Evolutionary conservation across 2,113 vertebrate species (phyloP).

Genomic region (Macquaria australasica): DNA sequence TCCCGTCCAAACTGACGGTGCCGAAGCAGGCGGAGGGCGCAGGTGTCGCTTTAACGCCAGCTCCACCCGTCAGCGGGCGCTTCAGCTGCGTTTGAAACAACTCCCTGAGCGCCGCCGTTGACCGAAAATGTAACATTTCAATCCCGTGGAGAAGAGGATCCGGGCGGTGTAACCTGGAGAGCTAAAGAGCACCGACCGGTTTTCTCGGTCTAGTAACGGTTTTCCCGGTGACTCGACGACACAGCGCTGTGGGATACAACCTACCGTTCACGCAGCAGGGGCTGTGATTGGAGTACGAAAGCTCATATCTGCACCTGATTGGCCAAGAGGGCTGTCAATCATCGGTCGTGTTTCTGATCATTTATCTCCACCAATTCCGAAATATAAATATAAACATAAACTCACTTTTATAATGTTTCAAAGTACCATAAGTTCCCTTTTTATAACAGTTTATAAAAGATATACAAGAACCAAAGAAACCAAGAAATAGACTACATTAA

Average conservation of each 20-base stretch:
- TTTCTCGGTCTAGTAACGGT: slow-evolving; percentile 53
- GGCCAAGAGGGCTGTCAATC: slow-evolving; percentile 45
- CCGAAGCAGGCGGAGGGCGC: slow-evolving; percentile 61
- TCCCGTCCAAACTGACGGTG: slow-evolving; percentile 39
- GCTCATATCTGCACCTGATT: not conserved
- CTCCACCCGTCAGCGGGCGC: slow-evolving; percentile 65
- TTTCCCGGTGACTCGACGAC: slow-evolving; percentile 37
- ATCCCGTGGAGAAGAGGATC: slow-evolving; percentile 14
- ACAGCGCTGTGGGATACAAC: slow-evolving; percentile 12
- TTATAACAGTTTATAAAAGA: not conserved
- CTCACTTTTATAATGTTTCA: not conserved
- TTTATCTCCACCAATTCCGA: not conserved
- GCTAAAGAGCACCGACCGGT: not conserved
- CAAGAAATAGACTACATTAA: too few relatives aligned
- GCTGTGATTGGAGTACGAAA: slow-evolving; percentile 7
- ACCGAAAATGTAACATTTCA: slow-evolving; percentile 85
- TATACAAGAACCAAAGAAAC: too few relatives aligned
- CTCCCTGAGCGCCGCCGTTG: slow-evolving; percentile 78
- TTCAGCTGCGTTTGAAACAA: slow-evolving; percentile 76
- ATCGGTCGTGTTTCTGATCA: slow-evolving; percentile 5
- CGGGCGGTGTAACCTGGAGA: not conserved
- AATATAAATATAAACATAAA: not conserved
- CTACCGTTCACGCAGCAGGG: not conserved
- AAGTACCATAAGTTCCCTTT: not conserved
- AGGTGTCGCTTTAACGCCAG: slow-evolving; percentile 55